Conservation (phyloP, 2,797 vertebrate genomes). For the Miichthys miiuy region DNA sequence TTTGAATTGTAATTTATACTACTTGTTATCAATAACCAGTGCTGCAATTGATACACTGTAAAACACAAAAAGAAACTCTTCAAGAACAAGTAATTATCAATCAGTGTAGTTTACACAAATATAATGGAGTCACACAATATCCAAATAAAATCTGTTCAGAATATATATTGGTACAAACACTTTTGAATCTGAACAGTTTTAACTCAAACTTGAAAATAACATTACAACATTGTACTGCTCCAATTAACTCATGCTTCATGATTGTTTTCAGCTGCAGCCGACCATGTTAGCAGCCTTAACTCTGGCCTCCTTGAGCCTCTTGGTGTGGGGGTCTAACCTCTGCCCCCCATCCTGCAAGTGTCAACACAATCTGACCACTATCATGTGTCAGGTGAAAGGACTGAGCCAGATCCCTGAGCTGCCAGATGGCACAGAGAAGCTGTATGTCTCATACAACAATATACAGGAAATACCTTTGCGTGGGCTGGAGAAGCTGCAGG, state of each 20-base stretch:
- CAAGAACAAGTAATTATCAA: neutral
- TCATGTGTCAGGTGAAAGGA: slow-evolving; percentile 56
- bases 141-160: slow-evolving; percentile 1
- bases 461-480: slow-evolving; percentile 67
- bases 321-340: slow-evolving; percentile 31
- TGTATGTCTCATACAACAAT: slow-evolving; percentile 72
- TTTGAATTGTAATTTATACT: neutral
- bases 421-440: slow-evolving; percentile 47
- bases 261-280: neutral
- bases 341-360: slow-evolving; percentile 74
- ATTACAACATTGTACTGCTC: neutral
- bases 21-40: neutral
- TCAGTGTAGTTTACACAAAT: neutral
- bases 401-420: slow-evolving; percentile 68
- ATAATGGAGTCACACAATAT: neutral
- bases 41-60: neutral
- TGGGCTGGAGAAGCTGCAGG: slow-evolving; percentile 71
- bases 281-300: slow-evolving; percentile 56
- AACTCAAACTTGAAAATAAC: neutral
- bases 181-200: neutral
- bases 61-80: neutral
- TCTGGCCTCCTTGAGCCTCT: slow-evolving; percentile 39
- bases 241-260: neutral
- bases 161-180: neutral
- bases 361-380: slow-evolving; percentile 38